phyloP scores from a whole-genome alignment of 1,140 invertebrate genomes.

The Drosophila ogumai region DNA sequence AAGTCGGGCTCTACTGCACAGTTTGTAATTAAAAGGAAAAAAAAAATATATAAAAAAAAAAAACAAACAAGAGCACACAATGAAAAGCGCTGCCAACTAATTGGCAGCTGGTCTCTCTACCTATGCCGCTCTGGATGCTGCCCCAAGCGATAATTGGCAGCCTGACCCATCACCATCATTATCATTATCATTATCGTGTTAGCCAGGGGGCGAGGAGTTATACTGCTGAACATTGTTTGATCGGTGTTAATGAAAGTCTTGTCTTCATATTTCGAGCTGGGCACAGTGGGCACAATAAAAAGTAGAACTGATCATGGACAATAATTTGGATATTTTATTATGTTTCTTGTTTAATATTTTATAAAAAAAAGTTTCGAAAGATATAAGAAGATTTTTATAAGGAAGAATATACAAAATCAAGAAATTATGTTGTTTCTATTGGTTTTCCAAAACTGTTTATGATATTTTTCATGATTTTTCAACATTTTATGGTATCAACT shows the following conservation, averaged over 20 bases:
- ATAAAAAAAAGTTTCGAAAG: background rate
- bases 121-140: slow-evolving; percentile 29
- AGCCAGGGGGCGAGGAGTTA: slow-evolving; percentile 10
- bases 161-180: slow-evolving; percentile 37
- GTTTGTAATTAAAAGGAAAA: slow-evolving; percentile 41
- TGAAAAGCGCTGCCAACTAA: slow-evolving; percentile 49
- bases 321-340: background rate
- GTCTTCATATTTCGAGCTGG: slow-evolving; percentile 33
- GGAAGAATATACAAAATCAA: background rate
- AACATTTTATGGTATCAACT: background rate
- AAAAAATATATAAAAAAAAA: background rate
- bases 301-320: background rate
- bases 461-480: background rate
- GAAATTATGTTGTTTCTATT: background rate
- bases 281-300: background rate
- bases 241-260: slow-evolving; percentile 51
- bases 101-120: slow-evolving; percentile 65
- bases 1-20: slow-evolving; percentile 34
- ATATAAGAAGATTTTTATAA: background rate
- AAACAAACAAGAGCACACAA: slow-evolving; percentile 42
- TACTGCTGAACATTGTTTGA: slow-evolving; percentile 37
- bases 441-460: background rate
- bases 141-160: slow-evolving; percentile 69
- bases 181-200: slow-evolving; percentile 39
- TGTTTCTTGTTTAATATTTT: background rate